Base-by-base conservation (phyloP, 53 echinoderm and acorn worm species). In the Echinometra lucunter region DNA sequence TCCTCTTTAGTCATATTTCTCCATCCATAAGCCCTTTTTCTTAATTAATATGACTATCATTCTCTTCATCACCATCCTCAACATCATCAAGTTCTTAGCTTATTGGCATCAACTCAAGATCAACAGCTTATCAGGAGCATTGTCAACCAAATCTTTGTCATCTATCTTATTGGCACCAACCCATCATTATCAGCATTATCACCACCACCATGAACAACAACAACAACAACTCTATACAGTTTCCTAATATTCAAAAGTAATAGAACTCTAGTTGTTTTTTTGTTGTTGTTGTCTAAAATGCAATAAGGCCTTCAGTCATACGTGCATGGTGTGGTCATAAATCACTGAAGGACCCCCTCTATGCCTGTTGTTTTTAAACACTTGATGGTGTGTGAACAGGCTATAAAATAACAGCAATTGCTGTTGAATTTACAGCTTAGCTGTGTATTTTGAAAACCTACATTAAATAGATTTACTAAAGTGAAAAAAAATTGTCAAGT, bases 331-430 rank as follows among this genome's bases (percentile, higher is more conserved):
- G 17, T 0, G 85, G n/a, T 49, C 12, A 85, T 85, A 45, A 85
- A 85, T 85, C 85, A n/a, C 38, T 10, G 16, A 16, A 6, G 44
- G 45, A 2, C 49, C 45, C 16, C 8, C 45, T 85, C 45, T 9
- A 17, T 19, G 42, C 78, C 78, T 40, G 78, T 78, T 78, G 78
- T 13, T 78, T 42, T 78, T 78, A 85, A 85, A 49, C 49, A 45
- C 37, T 85, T 49, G 85, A 85, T 85, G 18, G 47, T 45, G 85
- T 49, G 49, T 28, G 25, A 44, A 85, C 85, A 85, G 30, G 47
- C 28, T 28, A 85, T 85, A 85, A 85, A 85, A 85, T 85, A 11
- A 28, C 15, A 85, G 45, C 30, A 45, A 45, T n/a, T 49, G 85
- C n/a, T 49, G 3, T 85, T 47, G 47, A 49, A 85, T 30, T 85